Base-by-base conservation (phyloP, 1,140 invertebrate species). In the Coptotermes formosanus region DNA sequence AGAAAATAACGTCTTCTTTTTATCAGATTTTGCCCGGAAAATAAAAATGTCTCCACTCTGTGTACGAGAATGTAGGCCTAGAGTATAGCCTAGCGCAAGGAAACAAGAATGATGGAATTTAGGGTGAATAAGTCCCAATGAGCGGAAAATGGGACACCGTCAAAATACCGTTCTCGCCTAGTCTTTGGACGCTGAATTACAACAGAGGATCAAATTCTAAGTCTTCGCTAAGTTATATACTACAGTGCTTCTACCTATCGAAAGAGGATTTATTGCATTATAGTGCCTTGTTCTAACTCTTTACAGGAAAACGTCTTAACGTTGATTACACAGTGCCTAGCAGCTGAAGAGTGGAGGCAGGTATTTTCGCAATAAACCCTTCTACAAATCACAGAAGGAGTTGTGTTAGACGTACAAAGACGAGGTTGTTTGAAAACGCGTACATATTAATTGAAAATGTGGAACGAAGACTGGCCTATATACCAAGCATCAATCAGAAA, bases 301-400 rank as follows among this genome's bases (percentile, higher is more conserved):
- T 75, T 75, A 75, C 64, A n/a, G 64, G 64, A 75, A 75, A 75
- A 75, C 64, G 64, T 75, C 64, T 75, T 75, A 75, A 30, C 64
- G 64, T n/a, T 75, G 64, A 75, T 75, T 75, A 75, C 64, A 75
- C 2, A 1, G 64, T 25, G 64, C n/a, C 52, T 55, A 21, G 14
- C 14, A 55, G 52, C 6, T 21, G 52, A 30, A 75, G 64, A 30
- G n/a, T 75, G n/a, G n/a, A n/a, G 14, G 64, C 64, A 75, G 64
- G 64, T 75, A 75, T 75, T 75, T 75, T 75, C 64, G 64, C n/a
- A 75, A 75, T 75, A 75, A 75, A 75, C 64, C 64, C 64, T 30
- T 75, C 64, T 75, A 75, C 64, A 75, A 75, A 75, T 75, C 64
- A 75, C 25, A 11, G n/a, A 30, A 75, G 64, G 25, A 75, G 52